Base-by-base conservation (phyloP, 2,797 vertebrate genomes). In the Rallus crepitans region DNA sequence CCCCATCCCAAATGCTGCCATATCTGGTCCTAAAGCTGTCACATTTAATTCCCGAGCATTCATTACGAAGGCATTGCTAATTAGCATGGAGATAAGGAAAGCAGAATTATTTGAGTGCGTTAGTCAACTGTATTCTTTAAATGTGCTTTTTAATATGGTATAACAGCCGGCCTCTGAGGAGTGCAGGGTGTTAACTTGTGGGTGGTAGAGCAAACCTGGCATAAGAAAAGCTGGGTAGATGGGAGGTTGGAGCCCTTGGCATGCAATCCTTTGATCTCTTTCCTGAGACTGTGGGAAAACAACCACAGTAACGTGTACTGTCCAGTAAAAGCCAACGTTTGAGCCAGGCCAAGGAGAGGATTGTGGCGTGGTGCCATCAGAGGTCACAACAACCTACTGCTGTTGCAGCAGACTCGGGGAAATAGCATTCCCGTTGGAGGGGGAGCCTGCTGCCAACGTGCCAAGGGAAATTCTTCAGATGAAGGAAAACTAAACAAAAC, bases 311-410 rank as follows among this genome's bases (percentile, higher is more conserved):
- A 69, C 5, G 0, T 75, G 56, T 5, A 70, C 59, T 79, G 82
- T 79, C 63, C 87, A 82, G 65, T 60, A 78, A 61, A 85, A 89
- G 69, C 66, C 87, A 82, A 11, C 0, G 27, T 52, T 35, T 56
- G 80, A 88, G 84, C 33, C 37, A 66, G 77, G 77, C 91, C 82
- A 84, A 94, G 95, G 82, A 88, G 90, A 94, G 40, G 42, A 45
- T 73, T 88, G 52, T 87, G 96, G 94, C 66, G 1, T 15, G 52
- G 33, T 86, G 86, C 96, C 96, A 76, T 96, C 45, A 47, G 80
- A 90, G 96, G 96, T 96, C 94, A 84, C 59, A 91, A 47, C 70
- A 95, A 91, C 92, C 95, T 87, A 53, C 31, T 24, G 83, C 60
- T 91, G 14, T 64, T 93, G 48, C 3, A 3, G 85, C 65, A 83